Evolutionary conservation across 2,888 invertebrate genomes (phyloP), one percentile per base, ranked within the genome.

Genomic region (Sympetrum striolatum): DNA sequence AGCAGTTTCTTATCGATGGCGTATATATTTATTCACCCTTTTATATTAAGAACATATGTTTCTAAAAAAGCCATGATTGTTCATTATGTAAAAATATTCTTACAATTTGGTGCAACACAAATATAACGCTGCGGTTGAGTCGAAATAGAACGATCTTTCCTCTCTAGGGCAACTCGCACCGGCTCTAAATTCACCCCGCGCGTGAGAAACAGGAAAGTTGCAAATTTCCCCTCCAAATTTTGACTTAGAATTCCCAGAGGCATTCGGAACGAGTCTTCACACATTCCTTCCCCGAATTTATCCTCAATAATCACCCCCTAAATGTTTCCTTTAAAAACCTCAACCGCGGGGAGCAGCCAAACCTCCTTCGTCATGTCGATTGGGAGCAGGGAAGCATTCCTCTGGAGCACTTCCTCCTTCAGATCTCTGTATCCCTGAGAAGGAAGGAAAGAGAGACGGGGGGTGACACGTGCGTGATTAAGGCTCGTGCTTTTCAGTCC

Each of bases 401-500:
- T 25, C 64, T n/a, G 4, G n/a, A 64, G 25, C 64, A 25, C 25
- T 64, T 25, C 64, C 64, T 25, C 44, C 44, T 10, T 44, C 44
- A 44, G 44, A 44, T 44, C 44, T 44, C 44, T 44, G 10, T 44
- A 44, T 44, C 44, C 58, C 3, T 2, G n/a, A 39, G 37, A 60
- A 14, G 60, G 64, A 86, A 58, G 37, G 18, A 58, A 25, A 82
- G 82, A 53, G 6, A 58, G 35, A 25, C 25, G 60, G 60, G 60
- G 86, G 86, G 60, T 86, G 86, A 86, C 86, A 86, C 86, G 86
- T 86, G 86, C 86, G 86, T 86, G 86, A 86, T 86, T 86, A 86
- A 86, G 86, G 86, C 60, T 86, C 86, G 86, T 37, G 86, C 86
- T 35, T 60, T 58, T 14, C 82, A 53, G 25, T 31, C 35, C 58